Percentiles rank a stretch among this genome's conserved stretches.
These are phyloP conservation scores for Cyanocitta stelleri DNA, from an alignment of 2,113 vertebrate genomes.

Conservation along the genomic window DNA sequence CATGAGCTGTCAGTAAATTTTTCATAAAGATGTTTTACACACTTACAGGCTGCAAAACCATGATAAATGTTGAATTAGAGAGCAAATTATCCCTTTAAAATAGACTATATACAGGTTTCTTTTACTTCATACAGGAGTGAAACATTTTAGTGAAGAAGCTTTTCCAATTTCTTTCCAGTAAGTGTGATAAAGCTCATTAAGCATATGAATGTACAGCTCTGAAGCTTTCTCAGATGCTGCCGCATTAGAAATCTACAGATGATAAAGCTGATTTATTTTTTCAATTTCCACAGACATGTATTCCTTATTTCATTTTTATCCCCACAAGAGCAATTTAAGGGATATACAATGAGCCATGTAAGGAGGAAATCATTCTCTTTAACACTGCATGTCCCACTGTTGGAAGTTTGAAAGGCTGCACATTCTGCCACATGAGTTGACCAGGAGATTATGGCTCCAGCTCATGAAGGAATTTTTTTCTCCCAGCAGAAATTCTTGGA, in stretches of 20 bases:
- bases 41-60: neutral
- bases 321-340: neutral
- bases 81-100: neutral
- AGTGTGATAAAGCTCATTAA: slow-evolving; percentile 4
- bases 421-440: neutral
- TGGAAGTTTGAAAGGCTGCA: neutral
- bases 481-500: slow-evolving; percentile 43
- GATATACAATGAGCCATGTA: neutral
- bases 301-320: neutral
- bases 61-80: neutral
- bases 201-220: neutral
- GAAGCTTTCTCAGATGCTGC: neutral
- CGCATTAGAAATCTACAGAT: neutral
- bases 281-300: neutral
- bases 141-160: neutral
- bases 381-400: neutral
- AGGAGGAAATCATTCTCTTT: neutral
- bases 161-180: neutral
- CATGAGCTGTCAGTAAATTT: slow-evolving; percentile 20
- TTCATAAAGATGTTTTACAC: neutral
- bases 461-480: neutral
- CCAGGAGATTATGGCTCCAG: neutral
- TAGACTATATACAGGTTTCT: neutral
- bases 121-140: neutral
- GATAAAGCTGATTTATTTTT: slow-evolving; percentile 28